Evolutionary conservation across 2,797 vertebrate genomes (phyloP).

Genomic region (Rhyacichthys aspro): DNA sequence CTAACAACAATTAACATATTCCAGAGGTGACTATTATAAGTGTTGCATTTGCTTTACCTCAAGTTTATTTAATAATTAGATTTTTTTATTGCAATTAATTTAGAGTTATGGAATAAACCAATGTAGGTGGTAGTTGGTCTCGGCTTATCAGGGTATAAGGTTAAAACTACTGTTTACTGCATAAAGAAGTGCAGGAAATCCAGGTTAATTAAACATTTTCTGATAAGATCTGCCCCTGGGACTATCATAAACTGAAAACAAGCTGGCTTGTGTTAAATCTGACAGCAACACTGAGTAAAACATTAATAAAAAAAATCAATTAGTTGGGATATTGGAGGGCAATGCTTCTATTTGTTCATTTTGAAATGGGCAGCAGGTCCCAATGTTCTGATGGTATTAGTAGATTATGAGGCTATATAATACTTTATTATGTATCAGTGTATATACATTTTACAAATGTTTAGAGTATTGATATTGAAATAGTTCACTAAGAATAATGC

Average conservation of each 20-base stretch:
- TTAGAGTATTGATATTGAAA: no score
- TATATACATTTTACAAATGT: no score
- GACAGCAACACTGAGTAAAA: slow-evolving; percentile 14
- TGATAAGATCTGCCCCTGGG: slow-evolving; percentile 25
- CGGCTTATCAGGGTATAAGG: background rate
- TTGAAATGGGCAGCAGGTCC: slow-evolving; percentile 1
- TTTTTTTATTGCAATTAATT: no score
- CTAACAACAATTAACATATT: no score
- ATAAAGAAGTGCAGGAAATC: slow-evolving; percentile 23
- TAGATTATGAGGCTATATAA: no score
- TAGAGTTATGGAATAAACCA: no score
- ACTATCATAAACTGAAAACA: slow-evolving; percentile 20
- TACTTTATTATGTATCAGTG: no score
- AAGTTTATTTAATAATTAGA: no score
- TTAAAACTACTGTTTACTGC: background rate
- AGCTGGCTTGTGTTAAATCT: background rate
- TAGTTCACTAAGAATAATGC: no score
- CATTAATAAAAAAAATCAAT: slow-evolving; percentile 30
- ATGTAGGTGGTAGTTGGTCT: no score
- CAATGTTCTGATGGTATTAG: background rate
- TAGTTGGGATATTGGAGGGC: background rate
- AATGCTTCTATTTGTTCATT: slow-evolving; percentile 9
- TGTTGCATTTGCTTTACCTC: no score
- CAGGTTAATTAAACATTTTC: slow-evolving; percentile 2
- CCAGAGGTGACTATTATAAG: no score